Percentiles rank a stretch among this genome's conserved stretches.
Evolutionary conservation across 1,140 invertebrate species (phyloP).

Genomic region (Halotydeus destructor): DNA sequence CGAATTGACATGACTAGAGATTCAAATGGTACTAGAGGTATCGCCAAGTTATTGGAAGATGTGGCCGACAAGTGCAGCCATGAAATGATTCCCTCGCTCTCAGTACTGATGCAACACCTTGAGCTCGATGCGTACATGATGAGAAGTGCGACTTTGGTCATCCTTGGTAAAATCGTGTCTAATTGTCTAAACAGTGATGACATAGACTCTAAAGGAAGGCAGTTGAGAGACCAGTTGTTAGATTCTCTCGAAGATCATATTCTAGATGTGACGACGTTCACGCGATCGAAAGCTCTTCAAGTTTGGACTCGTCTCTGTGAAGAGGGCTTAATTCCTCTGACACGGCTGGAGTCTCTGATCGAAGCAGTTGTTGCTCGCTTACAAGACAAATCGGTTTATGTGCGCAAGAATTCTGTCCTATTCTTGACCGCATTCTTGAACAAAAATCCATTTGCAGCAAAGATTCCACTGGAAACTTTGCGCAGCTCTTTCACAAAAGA

Average conservation of each 20-base stretch:
- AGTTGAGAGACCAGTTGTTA: conserved; percentile 44
- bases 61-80: conserved; percentile 39
- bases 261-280: conserved; percentile 56
- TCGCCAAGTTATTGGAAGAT: conserved; percentile 43
- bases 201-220: conserved; percentile 38
- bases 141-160: conserved; percentile 52
- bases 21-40: conserved; percentile 35
- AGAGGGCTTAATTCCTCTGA: conserved; percentile 46
- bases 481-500: conserved; percentile 33
- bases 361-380: conserved; percentile 40
- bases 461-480: conserved; percentile 36
- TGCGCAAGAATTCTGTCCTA: conserved; percentile 53
- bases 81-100: conserved; percentile 38
- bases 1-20: conserved; percentile 32
- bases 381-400: conserved; percentile 48
- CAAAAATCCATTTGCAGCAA: conserved; percentile 48
- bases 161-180: conserved; percentile 49
- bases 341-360: conserved; percentile 37
- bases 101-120: conserved; percentile 33
- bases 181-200: conserved; percentile 43
- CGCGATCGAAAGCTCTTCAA: conserved; percentile 49
- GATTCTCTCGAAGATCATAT: conserved; percentile 54
- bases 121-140: conserved; percentile 45
- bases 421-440: conserved; percentile 48
- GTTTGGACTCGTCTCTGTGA: conserved; percentile 47